These are phyloP conservation scores for Psilopogon haemacephalus DNA, from an alignment of 2,113 vertebrate genomes.

Conservation along the genomic window DNA sequence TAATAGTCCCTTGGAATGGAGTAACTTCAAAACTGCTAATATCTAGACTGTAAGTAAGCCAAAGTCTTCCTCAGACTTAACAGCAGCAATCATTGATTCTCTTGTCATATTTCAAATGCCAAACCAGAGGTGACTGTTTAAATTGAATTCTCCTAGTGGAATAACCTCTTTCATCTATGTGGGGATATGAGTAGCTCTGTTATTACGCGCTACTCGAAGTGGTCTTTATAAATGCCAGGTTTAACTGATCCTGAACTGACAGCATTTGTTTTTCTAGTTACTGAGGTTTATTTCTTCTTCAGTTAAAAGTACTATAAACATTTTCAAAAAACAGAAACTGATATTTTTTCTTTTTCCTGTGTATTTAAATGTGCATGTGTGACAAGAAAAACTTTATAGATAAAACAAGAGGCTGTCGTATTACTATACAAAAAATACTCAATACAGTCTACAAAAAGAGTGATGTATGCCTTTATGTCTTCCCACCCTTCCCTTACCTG, in stretches of 20 bases:
- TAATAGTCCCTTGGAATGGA: conserved; percentile 28
- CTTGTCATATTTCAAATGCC: conserved; percentile 31
- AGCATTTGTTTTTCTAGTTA: neutral
- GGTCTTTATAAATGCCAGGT: neutral
- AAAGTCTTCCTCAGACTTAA: conserved; percentile 14
- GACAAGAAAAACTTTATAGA: neutral
- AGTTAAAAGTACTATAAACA: neutral
- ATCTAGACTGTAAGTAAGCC: neutral
- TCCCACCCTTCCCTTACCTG: neutral
- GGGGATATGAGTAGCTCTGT: conserved; percentile 8
- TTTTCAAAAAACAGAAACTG: neutral
- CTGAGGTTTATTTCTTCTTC: neutral
- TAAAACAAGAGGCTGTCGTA: neutral
- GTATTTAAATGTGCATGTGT: neutral
- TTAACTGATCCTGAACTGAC: neutral
- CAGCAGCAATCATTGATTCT: conserved; percentile 14
- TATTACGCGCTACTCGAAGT: conserved; percentile 35
- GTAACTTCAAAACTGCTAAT: conserved; percentile 14
- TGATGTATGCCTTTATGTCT: neutral
- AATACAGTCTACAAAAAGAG: fast-evolving
- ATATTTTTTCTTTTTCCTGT: neutral
- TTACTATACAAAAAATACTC: neutral
- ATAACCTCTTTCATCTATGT: conserved; percentile 29
- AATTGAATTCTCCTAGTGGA: conserved; percentile 47
- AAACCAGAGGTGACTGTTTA: conserved; percentile 35